Base-by-base conservation (phyloP, 2,888 invertebrate species). In the Agrotis exclamationis region DNA sequence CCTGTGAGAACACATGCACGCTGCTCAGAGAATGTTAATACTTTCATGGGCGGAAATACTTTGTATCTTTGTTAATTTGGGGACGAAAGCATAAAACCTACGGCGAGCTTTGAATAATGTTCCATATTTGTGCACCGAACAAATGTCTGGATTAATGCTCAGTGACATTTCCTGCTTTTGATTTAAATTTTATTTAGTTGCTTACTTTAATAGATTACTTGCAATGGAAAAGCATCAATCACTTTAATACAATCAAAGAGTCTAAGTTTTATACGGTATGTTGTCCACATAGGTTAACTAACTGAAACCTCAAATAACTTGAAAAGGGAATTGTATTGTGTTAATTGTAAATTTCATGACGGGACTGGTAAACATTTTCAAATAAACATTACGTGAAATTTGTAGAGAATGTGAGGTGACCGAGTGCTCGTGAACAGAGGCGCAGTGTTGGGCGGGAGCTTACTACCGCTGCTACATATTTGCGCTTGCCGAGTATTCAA, bases 401-500 rank as follows among this genome's bases (percentile, higher is more conserved):
- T 39, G 54, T 64, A 39, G 11, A 53, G 63, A 65, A 50, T 63
- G 70, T 62, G 24, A 81, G 82, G 69, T 78, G 70, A 70, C 74
- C 69, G 77, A 62, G 62, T 67, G 65, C 72, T 65, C 74, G 33
- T 48, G 74, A 76, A 73, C 54, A 81, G 79, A 72, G 70, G 57
- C 74, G 69, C 74, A 66, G 70, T 83, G 76, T 84, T 82, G 87
- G 86, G 85, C 84, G 88, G 87, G 86, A 76, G 85, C 82, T 82
- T 86, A 90, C 90, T 91, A 89, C 87, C 88, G 88, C 83, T 85
- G 88, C 88, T 92, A 93, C 92, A 92, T 93, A 93, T 93, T 93
- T 90, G 93, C 89, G 90, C 91, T 90, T 89, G 89, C 89, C 80
- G 90, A 89, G 92, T 92, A 93, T 95, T 95, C 94, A 94, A 95